Percentiles rank a stretch among this genome's conserved stretches.
These are phyloP conservation scores for Drosophila tropicalis DNA, from an alignment of 1,140 invertebrate species.

Conservation along the genomic window DNA sequence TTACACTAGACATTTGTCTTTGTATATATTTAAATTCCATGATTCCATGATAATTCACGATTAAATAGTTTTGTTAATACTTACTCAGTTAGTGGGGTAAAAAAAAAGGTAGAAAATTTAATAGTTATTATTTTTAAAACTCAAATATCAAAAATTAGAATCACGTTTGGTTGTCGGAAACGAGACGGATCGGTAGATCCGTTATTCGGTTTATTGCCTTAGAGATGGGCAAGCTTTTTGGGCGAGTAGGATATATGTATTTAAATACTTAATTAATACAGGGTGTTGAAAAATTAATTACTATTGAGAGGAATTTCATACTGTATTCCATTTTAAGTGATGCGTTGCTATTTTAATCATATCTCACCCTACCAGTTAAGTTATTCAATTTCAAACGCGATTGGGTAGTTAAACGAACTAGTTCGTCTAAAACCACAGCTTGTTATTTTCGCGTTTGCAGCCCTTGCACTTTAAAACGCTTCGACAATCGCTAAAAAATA, in stretches of 20 bases:
- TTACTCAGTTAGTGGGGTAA: conserved; percentile 33
- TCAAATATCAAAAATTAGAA: conserved; percentile 46
- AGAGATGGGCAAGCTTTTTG: conserved; percentile 16
- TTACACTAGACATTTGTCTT: conserved; percentile 40
- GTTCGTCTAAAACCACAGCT: no score
- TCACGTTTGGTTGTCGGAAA: conserved; percentile 60
- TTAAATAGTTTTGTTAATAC: conserved; percentile 21
- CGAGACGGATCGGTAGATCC: conserved; percentile 48
- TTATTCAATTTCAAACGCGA: no score
- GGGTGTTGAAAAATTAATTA: not conserved
- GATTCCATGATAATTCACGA: not conserved
- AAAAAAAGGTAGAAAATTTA: conserved; percentile 49
- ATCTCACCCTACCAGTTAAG: no score
- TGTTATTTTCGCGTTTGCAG: no score
- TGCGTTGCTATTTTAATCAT: no score
- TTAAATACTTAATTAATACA: not conserved
- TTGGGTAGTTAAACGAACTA: no score
- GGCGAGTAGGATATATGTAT: conserved; percentile 4
- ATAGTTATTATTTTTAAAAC: conserved; percentile 29
- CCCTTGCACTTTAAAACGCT: no score
- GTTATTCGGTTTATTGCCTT: conserved; percentile 51
- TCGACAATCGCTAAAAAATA: no score
- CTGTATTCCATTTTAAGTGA: no score
- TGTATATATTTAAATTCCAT: conserved; percentile 6
- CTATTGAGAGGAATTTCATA: no score